Evolutionary conservation across 2,113 vertebrate genomes (phyloP).

Genomic region (Stigmatopora nigra): DNA sequence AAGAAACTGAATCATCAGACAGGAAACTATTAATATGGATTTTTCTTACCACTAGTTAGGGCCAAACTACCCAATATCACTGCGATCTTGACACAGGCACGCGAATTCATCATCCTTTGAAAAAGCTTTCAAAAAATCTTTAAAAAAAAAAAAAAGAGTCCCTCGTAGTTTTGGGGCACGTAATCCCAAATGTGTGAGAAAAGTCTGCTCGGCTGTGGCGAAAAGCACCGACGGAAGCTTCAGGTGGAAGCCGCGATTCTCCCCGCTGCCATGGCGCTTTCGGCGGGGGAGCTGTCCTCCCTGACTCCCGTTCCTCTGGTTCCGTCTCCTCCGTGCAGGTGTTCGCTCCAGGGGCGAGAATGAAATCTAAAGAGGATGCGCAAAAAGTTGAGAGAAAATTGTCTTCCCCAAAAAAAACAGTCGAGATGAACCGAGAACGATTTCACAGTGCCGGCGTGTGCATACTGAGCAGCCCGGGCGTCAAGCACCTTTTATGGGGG

Average conservation of each 20-base stretch:
- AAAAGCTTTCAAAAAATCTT: constrained; percentile 19
- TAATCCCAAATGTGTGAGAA: not conserved
- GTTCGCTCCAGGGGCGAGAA: constrained; percentile 19
- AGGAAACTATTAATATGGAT: not conserved
- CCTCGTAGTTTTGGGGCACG: not conserved
- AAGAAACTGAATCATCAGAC: too few species aligned
- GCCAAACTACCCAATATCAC: constrained; percentile 46
- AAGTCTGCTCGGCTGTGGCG: not conserved
- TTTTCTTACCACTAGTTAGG: constrained; percentile 55
- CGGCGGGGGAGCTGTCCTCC: constrained; percentile 40
- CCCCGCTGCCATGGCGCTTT: constrained; percentile 40
- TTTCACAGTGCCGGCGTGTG: constrained; percentile 19
- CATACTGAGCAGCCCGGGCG: constrained; percentile 33
- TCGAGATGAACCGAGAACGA: constrained; percentile 22
- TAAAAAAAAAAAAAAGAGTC: constrained; percentile 11
- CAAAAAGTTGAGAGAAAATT: too few species aligned
- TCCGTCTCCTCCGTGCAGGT: constrained; percentile 60
- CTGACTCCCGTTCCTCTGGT: constrained; percentile 23
- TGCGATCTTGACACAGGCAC: constrained; percentile 31
- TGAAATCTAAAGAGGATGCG: not conserved
- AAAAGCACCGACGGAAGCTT: constrained; percentile 7
- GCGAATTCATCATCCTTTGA: constrained; percentile 46
- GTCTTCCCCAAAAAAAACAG: not conserved
- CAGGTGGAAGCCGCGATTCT: constrained; percentile 31
- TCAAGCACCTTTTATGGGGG: constrained; percentile 57